Base-by-base conservation (phyloP, 2,113 vertebrate genomes). In the Eulemur macaco region DNA sequence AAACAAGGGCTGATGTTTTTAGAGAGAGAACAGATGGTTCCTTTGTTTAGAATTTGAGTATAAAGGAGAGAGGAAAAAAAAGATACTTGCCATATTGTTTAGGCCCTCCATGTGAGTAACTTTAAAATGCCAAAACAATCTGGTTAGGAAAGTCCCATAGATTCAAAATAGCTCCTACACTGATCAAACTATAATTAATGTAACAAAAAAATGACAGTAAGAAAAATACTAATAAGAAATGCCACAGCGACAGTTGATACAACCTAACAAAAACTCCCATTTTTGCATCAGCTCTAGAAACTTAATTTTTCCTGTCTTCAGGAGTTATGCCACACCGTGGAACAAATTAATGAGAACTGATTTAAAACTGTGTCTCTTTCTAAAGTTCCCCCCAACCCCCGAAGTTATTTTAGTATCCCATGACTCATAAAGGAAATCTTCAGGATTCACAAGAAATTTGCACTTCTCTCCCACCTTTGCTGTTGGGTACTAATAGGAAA, bases 101-200 rank as follows among this genome's bases (percentile, higher is more conserved):
- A 96, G 96, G 81, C 90, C 95, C 42, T 58, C 88, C 91, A 91
- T 96, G 78, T 96, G 96, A 97, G 71, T 95, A 95, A 96, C 96
- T 97, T 96, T 95, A 97, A 96, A 94, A 97, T 97, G 97, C 96
- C 97, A 96, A 97, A 96, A 97, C 95, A 97, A 95, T 97, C 96
- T 97, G 92, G 86, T 97, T 85, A 96, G 96, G 95, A 97, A 98
- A 98, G 96, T 96, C 96, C 97, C 94, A 92, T 96, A 86, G 96
- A 96, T 98, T 97, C 96, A 97, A 97, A 98, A 98, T 97, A 98
- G 97, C 96, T 98, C 84, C 80, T 92, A 73, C 92, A 68, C 71
- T 90, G 95, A 97, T 98, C 93, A 97, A 96, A 97, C 96, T 97
- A 77, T 97, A 98, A 98, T 98, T 97, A 98, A 97, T 97, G 58